Conservation (phyloP, 53 echinoderm and acorn worm genomes). For the Pentamera pediparva region DNA sequence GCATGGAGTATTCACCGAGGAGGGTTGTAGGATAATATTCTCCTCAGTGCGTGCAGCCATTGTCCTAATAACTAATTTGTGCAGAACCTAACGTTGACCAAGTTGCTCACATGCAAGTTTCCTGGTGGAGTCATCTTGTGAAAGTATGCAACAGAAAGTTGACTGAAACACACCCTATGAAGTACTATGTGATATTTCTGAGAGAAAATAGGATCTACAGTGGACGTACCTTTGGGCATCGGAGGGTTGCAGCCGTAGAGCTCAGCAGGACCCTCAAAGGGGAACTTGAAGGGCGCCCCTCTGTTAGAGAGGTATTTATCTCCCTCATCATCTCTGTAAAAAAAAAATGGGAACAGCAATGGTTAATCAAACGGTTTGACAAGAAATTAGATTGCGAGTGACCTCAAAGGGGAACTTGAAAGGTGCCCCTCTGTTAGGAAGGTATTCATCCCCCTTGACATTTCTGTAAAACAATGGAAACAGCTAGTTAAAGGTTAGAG, state of each 20-base stretch:
- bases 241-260: constrained; percentile 90
- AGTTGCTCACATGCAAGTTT: too few species aligned
- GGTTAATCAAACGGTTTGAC: neutral
- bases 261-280: constrained; percentile 61
- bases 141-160: too few species aligned
- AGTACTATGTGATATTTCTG: too few species aligned
- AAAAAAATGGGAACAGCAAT: neutral
- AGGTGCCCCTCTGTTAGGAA: constrained; percentile 55
- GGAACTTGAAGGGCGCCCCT: constrained; percentile 76
- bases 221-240: constrained; percentile 67
- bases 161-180: too few species aligned
- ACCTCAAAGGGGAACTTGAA: constrained; percentile 86
- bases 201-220: neutral
- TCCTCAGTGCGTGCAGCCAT: too few species aligned
- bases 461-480: constrained; percentile 52
- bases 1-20: too few species aligned
- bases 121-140: too few species aligned
- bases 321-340: constrained; percentile 83
- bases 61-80: too few species aligned
- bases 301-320: constrained; percentile 67
- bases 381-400: too few species aligned
- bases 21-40: too few species aligned
- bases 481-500: too few species aligned
- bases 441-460: constrained; percentile 83
- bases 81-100: too few species aligned